phyloP scores from a whole-genome alignment of 1,140 invertebrate genomes.

The Lethrus apterus region DNA sequence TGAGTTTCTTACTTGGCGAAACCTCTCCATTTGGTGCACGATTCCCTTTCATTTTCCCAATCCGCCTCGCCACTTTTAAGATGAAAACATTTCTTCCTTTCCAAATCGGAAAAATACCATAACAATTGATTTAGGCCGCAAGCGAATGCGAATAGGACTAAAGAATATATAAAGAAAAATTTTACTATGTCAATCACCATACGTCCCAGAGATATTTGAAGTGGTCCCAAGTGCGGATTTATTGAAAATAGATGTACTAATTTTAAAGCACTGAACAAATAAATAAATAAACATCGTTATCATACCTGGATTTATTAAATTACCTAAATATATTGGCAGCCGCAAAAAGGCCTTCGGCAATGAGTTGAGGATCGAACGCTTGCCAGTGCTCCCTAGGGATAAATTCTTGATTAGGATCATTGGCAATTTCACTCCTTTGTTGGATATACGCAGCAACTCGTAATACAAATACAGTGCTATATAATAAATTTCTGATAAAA shows the following conservation, averaged over 20 bases:
- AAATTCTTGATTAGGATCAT: slow-evolving; percentile 57
- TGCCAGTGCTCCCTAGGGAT: slow-evolving; percentile 82
- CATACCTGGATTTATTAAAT: background rate
- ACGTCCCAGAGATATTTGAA: slow-evolving; percentile 74
- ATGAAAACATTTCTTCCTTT: slow-evolving; percentile 66
- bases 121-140: slow-evolving; percentile 80
- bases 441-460: slow-evolving; percentile 70
- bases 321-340: slow-evolving; percentile 87
- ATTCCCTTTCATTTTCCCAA: slow-evolving; percentile 57
- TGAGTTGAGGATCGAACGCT: slow-evolving; percentile 88
- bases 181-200: slow-evolving; percentile 86
- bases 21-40: slow-evolving; percentile 72
- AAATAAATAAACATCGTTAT: background rate
- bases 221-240: slow-evolving; percentile 81
- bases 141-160: slow-evolving; percentile 78
- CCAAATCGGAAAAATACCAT: slow-evolving; percentile 83
- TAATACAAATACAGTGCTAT: slow-evolving; percentile 69
- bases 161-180: slow-evolving; percentile 78
- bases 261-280: slow-evolving; percentile 68
- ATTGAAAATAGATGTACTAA: slow-evolving; percentile 86
- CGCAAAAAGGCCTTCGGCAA: slow-evolving; percentile 90
- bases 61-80: slow-evolving; percentile 52
- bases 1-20: slow-evolving; percentile 48
- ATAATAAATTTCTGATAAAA: slow-evolving; percentile 81
- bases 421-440: slow-evolving; percentile 58